These are phyloP conservation scores for Cyclopterus lumpus DNA, from an alignment of 2,797 vertebrate species.

Conservation along the genomic window DNA sequence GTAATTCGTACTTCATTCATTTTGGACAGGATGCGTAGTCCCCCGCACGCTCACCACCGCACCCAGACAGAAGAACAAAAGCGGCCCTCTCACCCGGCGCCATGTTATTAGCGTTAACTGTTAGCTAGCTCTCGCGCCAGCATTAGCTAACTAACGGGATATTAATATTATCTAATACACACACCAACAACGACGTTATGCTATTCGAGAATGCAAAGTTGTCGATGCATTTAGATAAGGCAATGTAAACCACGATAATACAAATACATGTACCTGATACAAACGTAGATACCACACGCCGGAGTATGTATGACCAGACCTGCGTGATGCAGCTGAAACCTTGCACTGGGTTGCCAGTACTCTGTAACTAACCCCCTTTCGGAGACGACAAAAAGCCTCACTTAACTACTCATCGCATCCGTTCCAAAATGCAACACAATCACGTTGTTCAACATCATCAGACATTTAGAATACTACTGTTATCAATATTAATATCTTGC, in stretches of 20 bases:
- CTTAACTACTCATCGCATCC: no score
- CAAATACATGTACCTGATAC: conserved; percentile 55
- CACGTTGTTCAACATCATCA: not conserved
- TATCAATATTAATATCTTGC: accelerated
- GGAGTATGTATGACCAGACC: conserved; percentile 52
- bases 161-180: accelerated
- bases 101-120: conserved; percentile 66
- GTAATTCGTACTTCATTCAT: accelerated
- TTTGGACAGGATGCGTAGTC: not conserved
- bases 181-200: accelerated
- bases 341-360: conserved; percentile 70
- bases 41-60: conserved; percentile 51
- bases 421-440: not conserved
- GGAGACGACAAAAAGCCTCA: not conserved
- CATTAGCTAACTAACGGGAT: conserved; percentile 7
- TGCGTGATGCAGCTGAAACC: conserved; percentile 64
- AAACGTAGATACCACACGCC: conserved; percentile 60
- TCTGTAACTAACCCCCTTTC: conserved; percentile 27
- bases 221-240: accelerated
- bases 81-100: conserved; percentile 75
- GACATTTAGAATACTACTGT: not conserved
- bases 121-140: conserved; percentile 58
- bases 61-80: conserved; percentile 80
- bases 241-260: not conserved
- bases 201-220: accelerated